Evolutionary conservation across 1,140 invertebrate species (phyloP).

Genomic region (Listronotus bonariensis): DNA sequence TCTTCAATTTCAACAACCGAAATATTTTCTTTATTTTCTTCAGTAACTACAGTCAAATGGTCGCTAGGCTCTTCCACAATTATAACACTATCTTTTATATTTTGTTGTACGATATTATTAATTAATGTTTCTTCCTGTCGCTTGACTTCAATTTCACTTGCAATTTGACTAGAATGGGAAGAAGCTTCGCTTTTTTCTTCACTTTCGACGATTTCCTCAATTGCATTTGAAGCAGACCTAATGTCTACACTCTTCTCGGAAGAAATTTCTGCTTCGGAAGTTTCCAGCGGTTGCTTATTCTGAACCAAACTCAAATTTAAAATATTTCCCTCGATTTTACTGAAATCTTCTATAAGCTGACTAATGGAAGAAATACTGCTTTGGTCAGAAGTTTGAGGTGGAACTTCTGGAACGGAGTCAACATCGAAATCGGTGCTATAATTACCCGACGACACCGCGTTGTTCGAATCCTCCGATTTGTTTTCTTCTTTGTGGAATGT

Average conservation of each 20-base stretch:
- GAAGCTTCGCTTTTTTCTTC: not conserved
- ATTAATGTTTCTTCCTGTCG: not conserved
- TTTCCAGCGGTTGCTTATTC: slow-evolving; percentile 1
- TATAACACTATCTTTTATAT: not conserved
- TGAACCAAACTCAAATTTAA: slow-evolving; percentile 32
- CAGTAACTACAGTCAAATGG: not conserved
- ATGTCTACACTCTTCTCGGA: not conserved
- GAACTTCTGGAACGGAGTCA: slow-evolving; percentile 30
- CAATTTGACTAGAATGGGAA: not conserved
- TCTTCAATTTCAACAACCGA: slow-evolving; percentile 6
- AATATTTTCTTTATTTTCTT: slow-evolving; percentile 1
- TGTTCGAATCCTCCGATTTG: slow-evolving; percentile 10
- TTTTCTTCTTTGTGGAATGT: slow-evolving; percentile 13
- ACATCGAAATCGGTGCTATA: slow-evolving; percentile 41
- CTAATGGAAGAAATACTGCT: slow-evolving; percentile 42
- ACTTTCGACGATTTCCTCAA: not conserved
- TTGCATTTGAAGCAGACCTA: not conserved
- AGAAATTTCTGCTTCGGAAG: not conserved
- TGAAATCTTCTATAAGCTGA: slow-evolving; percentile 45
- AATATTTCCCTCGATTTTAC: slow-evolving; percentile 45
- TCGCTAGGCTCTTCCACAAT: slow-evolving; percentile 7
- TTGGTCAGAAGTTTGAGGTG: slow-evolving; percentile 14
- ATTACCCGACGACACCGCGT: slow-evolving; percentile 6
- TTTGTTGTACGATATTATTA: too few species aligned
- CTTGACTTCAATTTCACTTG: not conserved